Base-by-base conservation (phyloP, 1,140 invertebrate species). In the Mercenaria mercenaria region DNA sequence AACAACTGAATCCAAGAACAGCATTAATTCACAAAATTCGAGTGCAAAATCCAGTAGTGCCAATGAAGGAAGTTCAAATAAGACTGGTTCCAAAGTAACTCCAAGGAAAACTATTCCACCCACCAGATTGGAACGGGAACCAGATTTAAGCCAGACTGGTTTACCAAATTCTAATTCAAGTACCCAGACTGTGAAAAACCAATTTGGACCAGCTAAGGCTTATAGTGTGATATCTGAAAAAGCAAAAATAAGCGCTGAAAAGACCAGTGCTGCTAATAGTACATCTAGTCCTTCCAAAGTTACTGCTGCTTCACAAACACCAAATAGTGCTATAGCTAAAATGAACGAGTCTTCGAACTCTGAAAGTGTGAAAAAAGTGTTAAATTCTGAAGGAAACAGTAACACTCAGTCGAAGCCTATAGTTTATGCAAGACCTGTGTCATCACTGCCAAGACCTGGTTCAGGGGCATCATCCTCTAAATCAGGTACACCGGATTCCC, bases 71-170 rank as follows among this genome's bases (percentile, higher is more conserved):
- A 74, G n/a, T 81, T 81, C 50, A n/a, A 69, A 86, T 67, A 56
- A 52, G 29, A 37, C 81, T 56, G 61, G 56, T 37, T 43, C 74
- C 50, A 72, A 81, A 83, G 23, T 50, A 37, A 82, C 67, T 41
- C 76, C 72, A 23, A 86, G 64, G 32, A 79, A 79, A 37, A 29
- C 32, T 39, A 47, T 87, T 47, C 50, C 74, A 26, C 86, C 76
- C 13, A 80, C 74, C 0, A 88, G 64, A 47, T 52, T 88, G 43
- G 86, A 88, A 67, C 43, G 86, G 29, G 86, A 88, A 50, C 23
- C 43, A 67, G 86, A 88, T 39, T 52, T 88, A 23, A 88, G 86
- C 77, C 50, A 80, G 86, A 88, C 61, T 74, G 67, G 82, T 85
- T 13, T 72, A 74, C 1, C 18, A 50, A 76, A 87, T 77, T 56